Conservation (phyloP, 2,888 invertebrate genomes). For the Rhopalosiphum nymphaeae region DNA sequence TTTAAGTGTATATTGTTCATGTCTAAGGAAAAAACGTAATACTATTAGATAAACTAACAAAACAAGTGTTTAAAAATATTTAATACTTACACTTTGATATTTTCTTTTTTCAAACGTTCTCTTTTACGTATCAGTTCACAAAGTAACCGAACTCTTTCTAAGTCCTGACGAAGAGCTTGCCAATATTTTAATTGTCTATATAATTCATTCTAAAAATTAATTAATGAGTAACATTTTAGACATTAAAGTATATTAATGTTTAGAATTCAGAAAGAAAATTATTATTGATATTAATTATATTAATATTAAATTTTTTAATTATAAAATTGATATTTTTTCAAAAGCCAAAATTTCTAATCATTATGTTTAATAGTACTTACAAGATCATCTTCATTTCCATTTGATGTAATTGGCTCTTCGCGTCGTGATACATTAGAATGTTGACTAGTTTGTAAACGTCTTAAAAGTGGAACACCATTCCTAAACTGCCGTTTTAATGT, state of each 20-base stretch:
- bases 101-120: conserved; percentile 92
- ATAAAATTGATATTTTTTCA: not conserved
- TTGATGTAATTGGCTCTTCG: conserved; percentile 69
- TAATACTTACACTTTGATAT: conserved; percentile 77
- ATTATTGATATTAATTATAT: not conserved
- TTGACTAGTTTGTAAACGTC: conserved; percentile 80
- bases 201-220: conserved; percentile 75
- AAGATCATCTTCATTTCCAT: conserved; percentile 67
- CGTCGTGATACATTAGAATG: conserved; percentile 69
- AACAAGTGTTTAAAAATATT: not conserved
- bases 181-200: conserved; percentile 92
- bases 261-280: not conserved
- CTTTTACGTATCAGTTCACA: conserved; percentile 96
- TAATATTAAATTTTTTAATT: not conserved
- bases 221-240: not conserved
- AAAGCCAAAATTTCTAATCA: not conserved
- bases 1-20: conserved; percentile 66
- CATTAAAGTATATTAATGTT: not conserved
- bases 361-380: conserved; percentile 64
- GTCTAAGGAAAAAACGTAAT: conserved; percentile 38
- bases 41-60: not conserved
- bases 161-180: conserved; percentile 92
- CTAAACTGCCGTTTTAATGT: conserved; percentile 93
- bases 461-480: conserved; percentile 93
- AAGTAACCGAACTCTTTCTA: conserved; percentile 91